These are phyloP conservation scores for Neuroscelio doddi DNA, from an alignment of 2,888 invertebrate genomes.

Conservation along the genomic window DNA sequence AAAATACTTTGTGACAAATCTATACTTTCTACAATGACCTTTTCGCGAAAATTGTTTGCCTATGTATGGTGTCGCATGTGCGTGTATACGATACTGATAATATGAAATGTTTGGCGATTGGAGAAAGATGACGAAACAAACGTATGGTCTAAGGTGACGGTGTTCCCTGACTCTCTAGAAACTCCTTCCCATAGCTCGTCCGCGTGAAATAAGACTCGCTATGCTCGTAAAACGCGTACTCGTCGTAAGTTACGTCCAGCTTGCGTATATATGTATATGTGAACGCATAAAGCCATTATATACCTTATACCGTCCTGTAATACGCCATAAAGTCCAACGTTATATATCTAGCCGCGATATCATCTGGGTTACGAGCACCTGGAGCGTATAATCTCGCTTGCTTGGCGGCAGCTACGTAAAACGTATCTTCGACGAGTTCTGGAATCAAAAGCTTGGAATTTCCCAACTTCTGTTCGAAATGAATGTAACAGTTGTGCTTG, in stretches of 20 bases:
- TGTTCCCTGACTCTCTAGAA: conserved; percentile 9
- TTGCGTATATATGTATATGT: conserved; percentile 57
- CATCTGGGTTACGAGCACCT: conserved; percentile 66
- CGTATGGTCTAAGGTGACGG: conserved; percentile 5
- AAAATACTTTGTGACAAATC: no score
- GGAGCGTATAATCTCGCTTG: no score
- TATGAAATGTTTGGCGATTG: conserved; percentile 29
- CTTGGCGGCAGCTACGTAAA: no score
- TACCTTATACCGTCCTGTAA: conserved; percentile 65
- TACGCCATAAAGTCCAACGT: conserved; percentile 64
- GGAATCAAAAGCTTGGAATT: no score
- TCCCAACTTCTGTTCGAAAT: no score
- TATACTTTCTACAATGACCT: conserved; percentile 2
- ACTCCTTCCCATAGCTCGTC: conserved; percentile 28
- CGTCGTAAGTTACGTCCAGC: conserved; percentile 60
- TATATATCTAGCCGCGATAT: conserved; percentile 67
- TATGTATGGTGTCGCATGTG: conserved; percentile 20
- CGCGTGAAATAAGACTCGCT: conserved; percentile 58
- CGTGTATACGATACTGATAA: conserved; percentile 16
- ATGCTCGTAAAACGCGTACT: conserved; percentile 58
- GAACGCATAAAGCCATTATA: conserved; percentile 65
- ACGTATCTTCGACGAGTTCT: no score
- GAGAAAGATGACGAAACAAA: conserved; percentile 26
- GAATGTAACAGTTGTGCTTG: no score
- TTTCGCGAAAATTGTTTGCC: conserved; percentile 12